Evolutionary conservation across 2,888 invertebrate species (phyloP).

Genomic region (Alcis repandata): DNA sequence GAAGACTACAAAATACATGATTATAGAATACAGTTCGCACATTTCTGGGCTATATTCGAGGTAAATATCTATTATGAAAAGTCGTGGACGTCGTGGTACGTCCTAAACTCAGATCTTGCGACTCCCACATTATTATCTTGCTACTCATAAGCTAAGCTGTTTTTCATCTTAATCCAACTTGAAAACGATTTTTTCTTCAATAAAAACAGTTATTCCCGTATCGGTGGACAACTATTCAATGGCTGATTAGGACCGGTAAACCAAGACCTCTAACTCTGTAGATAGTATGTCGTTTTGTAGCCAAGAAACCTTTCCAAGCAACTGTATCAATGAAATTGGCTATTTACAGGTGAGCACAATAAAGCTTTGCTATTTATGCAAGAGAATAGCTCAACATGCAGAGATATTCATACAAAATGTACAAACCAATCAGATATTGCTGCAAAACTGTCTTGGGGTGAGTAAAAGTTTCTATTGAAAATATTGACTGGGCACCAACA

Average conservation of each 20-base stretch:
- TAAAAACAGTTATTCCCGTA: background rate
- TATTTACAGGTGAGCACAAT: conserved; percentile 41
- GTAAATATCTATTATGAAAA: conserved; percentile 49
- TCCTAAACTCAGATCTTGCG: background rate
- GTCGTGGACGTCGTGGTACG: background rate
- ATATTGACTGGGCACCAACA: background rate
- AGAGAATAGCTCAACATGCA: conserved; percentile 61
- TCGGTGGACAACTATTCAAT: background rate
- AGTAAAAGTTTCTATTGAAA: conserved; percentile 38
- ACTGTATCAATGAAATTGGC: background rate
- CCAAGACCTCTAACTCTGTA: too few species aligned
- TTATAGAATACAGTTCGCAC: conserved; percentile 57
- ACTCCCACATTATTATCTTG: background rate
- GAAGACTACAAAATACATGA: conserved; percentile 54
- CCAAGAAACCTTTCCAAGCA: background rate
- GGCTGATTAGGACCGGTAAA: too few species aligned
- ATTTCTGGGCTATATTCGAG: conserved; percentile 66
- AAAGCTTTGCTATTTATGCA: conserved; percentile 68
- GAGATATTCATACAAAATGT: conserved; percentile 72
- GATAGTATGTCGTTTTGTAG: too few species aligned
- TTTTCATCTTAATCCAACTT: too few species aligned
- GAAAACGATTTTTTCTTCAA: too few species aligned
- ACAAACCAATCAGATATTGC: conserved; percentile 66
- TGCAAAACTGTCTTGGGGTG: conserved; percentile 67
- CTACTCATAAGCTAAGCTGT: too few species aligned